Conservation (phyloP, 2,113 vertebrate species). For the Nothobranchius furzeri region DNA sequence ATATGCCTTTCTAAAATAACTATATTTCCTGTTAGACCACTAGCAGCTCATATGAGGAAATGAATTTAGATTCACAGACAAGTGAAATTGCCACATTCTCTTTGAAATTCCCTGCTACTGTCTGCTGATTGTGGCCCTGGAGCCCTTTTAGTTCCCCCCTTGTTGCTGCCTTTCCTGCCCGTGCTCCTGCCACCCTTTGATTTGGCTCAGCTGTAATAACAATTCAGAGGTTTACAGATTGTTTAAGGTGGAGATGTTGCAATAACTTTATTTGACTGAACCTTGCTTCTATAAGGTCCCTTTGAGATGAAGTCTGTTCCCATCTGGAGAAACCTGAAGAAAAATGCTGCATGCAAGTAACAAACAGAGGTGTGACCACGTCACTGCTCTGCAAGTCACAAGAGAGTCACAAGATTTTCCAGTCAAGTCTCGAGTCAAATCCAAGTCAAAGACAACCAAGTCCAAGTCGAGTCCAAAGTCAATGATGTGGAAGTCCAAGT, state of each 20-base stretch:
- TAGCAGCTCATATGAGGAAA: constrained; percentile 48
- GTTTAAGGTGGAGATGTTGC: constrained; percentile 46
- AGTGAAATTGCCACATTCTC: constrained; percentile 37
- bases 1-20: constrained; percentile 12
- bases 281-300: constrained; percentile 8
- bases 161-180: constrained; percentile 55
- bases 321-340: background rate
- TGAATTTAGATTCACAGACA: constrained; percentile 47
- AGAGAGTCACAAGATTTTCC: too few relatives aligned
- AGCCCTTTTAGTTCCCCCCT: constrained; percentile 46
- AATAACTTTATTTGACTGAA: constrained; percentile 34
- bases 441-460: too few relatives aligned
- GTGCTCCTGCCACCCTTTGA: constrained; percentile 58
- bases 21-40: constrained; percentile 60
- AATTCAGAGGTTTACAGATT: constrained; percentile 66
- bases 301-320: constrained; percentile 2
- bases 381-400: too few relatives aligned
- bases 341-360: background rate
- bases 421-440: too few relatives aligned
- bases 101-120: constrained; percentile 43
- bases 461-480: too few relatives aligned
- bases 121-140: constrained; percentile 46
- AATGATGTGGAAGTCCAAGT: too few relatives aligned
- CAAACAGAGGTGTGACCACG: too few relatives aligned
- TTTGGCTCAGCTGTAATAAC: constrained; percentile 72